Evolutionary conservation across 2,797 vertebrate genomes (phyloP).

Genomic region (Atherinosoma microstoma): DNA sequence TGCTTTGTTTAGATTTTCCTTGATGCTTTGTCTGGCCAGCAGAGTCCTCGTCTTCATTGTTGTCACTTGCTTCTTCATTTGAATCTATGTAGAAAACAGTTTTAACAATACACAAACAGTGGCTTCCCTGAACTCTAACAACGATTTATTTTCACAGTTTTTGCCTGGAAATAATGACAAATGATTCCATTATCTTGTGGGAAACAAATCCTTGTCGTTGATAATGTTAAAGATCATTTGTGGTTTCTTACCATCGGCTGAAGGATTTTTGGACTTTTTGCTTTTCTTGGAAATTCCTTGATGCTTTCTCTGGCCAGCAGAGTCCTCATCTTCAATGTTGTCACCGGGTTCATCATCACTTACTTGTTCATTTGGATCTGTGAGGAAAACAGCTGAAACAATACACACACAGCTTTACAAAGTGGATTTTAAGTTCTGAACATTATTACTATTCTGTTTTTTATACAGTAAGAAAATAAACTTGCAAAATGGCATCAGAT

Average conservation of each 20-base stretch:
- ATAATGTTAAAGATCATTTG: background rate
- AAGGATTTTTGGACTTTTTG: background rate
- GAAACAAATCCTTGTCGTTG: no score
- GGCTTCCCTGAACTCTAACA: background rate
- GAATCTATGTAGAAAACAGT: background rate
- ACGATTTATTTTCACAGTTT: no score
- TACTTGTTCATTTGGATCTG: slow-evolving; percentile 33
- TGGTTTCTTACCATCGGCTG: slow-evolving; percentile 36
- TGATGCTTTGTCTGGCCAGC: background rate
- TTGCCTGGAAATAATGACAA: no score
- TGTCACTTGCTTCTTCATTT: slow-evolving; percentile 5
- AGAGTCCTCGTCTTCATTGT: background rate
- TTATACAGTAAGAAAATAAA: background rate
- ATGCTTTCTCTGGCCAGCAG: background rate
- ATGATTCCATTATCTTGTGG: no score
- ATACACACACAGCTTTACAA: background rate
- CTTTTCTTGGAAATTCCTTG: slow-evolving; percentile 2
- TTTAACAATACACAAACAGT: background rate
- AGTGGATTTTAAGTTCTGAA: background rate
- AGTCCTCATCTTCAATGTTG: slow-evolving; percentile 15
- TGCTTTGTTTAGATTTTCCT: background rate
- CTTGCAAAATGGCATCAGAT: background rate
- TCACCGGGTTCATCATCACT: slow-evolving; percentile 15
- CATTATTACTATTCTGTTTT: background rate
- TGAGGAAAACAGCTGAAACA: background rate